A percentile compares a stretch with the other conserved stretches of the same genome.
These are phyloP conservation scores for Leptogaster cylindrica DNA, from an alignment of 2,888 invertebrate species.

Conservation along the genomic window DNA sequence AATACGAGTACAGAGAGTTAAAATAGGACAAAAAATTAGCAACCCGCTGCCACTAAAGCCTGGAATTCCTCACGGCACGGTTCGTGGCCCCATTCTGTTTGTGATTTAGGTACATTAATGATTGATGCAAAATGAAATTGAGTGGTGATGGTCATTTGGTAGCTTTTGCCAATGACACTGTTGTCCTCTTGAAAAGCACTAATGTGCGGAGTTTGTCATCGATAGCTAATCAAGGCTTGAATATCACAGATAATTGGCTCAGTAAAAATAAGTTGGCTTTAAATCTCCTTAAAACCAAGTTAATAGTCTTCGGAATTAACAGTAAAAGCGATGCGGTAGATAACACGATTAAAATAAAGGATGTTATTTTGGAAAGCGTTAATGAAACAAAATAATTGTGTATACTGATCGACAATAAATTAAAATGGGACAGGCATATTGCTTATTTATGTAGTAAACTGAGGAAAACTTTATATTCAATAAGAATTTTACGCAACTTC, in stretches of 20 bases:
- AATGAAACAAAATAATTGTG: neutral
- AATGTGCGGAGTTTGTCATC: neutral
- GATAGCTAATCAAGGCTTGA: neutral
- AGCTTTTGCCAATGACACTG: neutral
- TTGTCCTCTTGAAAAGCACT: neutral
- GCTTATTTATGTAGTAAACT: neutral
- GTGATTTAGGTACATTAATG: neutral
- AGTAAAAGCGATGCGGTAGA: neutral
- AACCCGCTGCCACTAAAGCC: neutral
- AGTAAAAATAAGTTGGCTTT: neutral
- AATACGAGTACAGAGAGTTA: neutral
- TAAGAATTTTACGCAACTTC: no score
- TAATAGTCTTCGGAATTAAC: neutral
- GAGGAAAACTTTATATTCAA: neutral
- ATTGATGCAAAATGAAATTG: neutral
- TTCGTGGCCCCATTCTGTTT: constrained; percentile 1
- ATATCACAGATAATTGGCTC: neutral
- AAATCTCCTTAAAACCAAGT: neutral
- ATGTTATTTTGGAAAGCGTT: neutral
- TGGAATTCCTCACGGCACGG: neutral
- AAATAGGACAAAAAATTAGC: neutral
- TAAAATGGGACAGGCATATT: neutral
- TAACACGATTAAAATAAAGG: neutral
- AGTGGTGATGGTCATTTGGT: neutral
- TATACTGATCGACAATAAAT: neutral